Conservation (phyloP, 2,888 invertebrate species). For the Limnephilus auricula region DNA sequence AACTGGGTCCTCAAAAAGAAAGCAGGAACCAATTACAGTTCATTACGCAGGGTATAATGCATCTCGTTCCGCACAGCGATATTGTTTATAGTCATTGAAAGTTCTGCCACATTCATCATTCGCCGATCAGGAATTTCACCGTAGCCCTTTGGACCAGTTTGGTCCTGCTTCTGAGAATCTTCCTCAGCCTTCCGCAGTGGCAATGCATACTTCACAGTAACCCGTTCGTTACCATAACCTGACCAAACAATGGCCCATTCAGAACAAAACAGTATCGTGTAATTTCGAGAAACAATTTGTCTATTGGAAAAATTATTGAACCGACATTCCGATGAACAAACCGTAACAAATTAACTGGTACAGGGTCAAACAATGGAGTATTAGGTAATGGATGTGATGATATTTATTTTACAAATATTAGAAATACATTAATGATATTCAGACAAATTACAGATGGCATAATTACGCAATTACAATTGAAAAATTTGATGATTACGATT, state of each 20-base stretch:
- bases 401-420: not conserved
- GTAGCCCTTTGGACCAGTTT: not conserved
- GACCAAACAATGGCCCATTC: slow-evolving; percentile 49
- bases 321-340: slow-evolving; percentile 48
- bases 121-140: not conserved
- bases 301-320: slow-evolving; percentile 59
- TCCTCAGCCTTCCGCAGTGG: slow-evolving; percentile 60
- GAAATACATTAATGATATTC: not conserved
- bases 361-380: slow-evolving; percentile 6
- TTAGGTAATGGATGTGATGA: not conserved
- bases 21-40: not conserved
- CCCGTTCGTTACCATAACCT: slow-evolving; percentile 54
- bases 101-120: not conserved
- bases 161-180: not conserved
- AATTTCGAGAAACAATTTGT: slow-evolving; percentile 63
- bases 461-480: too few species aligned
- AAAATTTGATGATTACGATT: not conserved
- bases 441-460: not conserved
- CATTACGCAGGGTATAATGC: not conserved
- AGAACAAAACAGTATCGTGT: slow-evolving; percentile 51
- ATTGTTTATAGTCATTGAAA: not conserved
- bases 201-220: slow-evolving; percentile 48
- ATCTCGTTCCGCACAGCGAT: not conserved
- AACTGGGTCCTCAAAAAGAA: not conserved
- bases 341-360: not conserved